phyloP scores from a whole-genome alignment of 2,797 vertebrate genomes.

The Eidolon dupreanum region DNA sequence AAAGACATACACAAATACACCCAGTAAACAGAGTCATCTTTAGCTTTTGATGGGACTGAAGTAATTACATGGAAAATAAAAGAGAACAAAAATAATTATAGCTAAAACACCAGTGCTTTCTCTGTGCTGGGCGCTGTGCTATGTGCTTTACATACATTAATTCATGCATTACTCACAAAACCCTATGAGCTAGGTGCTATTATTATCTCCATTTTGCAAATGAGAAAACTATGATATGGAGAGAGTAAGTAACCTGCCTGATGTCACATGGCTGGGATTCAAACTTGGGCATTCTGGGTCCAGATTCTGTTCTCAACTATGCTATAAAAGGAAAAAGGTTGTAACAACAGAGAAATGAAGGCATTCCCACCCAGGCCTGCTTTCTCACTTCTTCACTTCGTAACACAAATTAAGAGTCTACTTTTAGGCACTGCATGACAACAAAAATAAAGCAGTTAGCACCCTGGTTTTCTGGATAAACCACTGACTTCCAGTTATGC shows the following conservation, averaged over 20 bases:
- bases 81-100: neutral
- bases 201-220: neutral
- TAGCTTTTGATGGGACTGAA: slow-evolving; percentile 2
- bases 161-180: neutral
- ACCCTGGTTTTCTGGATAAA: neutral
- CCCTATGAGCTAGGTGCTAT: neutral
- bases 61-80: slow-evolving; percentile 9
- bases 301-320: neutral
- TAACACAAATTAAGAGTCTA: neutral
- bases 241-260: neutral
- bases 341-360: neutral
- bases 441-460: neutral
- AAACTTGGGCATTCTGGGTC: neutral
- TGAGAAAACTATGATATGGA: neutral
- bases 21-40: neutral
- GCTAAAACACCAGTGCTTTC: neutral
- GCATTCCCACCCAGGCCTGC: neutral
- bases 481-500: neutral
- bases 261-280: neutral
- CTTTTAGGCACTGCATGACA: neutral
- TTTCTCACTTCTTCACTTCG: neutral
- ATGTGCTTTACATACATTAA: neutral
- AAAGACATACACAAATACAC: neutral
- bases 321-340: neutral
- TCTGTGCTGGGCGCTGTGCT: neutral